Evolutionary conservation across 1,140 invertebrate genomes (phyloP), one percentile per base, ranked within the genome.

Genomic region (Cotesia glomerata): DNA sequence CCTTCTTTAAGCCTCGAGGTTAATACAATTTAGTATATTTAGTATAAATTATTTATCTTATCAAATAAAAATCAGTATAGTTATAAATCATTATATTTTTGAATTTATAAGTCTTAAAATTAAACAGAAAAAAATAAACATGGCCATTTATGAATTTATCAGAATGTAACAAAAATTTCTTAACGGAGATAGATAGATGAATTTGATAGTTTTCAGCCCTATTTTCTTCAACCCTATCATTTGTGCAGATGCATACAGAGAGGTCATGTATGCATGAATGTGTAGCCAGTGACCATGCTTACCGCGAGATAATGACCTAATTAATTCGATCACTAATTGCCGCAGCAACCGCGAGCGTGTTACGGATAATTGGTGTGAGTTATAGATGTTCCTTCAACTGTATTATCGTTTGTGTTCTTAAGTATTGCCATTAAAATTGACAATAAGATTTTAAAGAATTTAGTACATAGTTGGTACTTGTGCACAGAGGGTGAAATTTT

Each of bases 241-340:
- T 16, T 11, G 11, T 9, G 34, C 11, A 16, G 14, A 3, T 65
- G 49, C 13, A 16, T 14, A 34, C 18, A 26, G 3, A 26, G 26
- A 26, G 26, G 26, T 11, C 13, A 32, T 34, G 56, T n/a, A 7
- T 18, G n/a, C n/a, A 69, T 59, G 34, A 59, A 35, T 34, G 58
- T 34, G 58, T 54, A 16, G 52, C 18, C 67, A 26, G 32, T 59
- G 54, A 71, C 39, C 39, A 18, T 52, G 58, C 52, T 45, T 69
- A 72, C 74, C 71, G 61, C 72, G 73, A 81, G 81, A 83, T 85
- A 84, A 84, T 81, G 69, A 73, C 78, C 78, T 84, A 84, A 85
- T 85, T 85, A 85, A 85, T 84, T 85, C 78, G 73, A 74, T 78
- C 74, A 77, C 79, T 84, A 85, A 85, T 85, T 82, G 78, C 79